phyloP scores from a whole-genome alignment of 2,113 vertebrate species.

The Eulacestoma nigropectus region DNA sequence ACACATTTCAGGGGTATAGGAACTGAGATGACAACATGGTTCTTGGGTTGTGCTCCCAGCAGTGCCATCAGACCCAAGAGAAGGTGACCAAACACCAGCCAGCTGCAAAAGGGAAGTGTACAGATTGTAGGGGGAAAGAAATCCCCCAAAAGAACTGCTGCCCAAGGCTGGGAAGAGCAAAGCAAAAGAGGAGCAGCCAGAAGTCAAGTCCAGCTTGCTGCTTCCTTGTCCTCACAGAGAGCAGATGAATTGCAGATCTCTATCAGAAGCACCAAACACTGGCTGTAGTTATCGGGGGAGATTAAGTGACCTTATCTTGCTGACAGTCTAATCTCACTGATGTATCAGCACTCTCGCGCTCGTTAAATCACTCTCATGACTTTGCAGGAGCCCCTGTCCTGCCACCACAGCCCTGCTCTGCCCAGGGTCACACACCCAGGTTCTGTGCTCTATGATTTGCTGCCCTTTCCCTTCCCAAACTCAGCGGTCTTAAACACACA shows the following conservation, averaged over 20 bases:
- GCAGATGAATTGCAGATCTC: not conserved
- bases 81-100: not conserved
- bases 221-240: not conserved
- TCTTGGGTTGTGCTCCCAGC: not conserved
- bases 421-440: not conserved
- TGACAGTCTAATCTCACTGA: not conserved
- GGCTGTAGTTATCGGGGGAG: not conserved
- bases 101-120: not conserved
- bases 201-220: not conserved
- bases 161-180: not conserved
- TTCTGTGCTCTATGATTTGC: not conserved
- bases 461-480: not conserved
- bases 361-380: rapidly evolving
- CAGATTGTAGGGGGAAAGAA: not conserved
- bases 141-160: not conserved
- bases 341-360: not conserved
- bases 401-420: not conserved
- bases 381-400: not conserved
- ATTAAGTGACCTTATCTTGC: not conserved
- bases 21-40: not conserved
- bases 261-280: not conserved
- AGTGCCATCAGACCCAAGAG: not conserved
- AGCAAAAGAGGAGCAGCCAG: not conserved
- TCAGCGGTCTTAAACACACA: not conserved
- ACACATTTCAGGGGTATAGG: not conserved